Conservation (phyloP, 30 jellyfish, hydroid and myxozoan species). For the Chrysaora quinquecirrha region DNA sequence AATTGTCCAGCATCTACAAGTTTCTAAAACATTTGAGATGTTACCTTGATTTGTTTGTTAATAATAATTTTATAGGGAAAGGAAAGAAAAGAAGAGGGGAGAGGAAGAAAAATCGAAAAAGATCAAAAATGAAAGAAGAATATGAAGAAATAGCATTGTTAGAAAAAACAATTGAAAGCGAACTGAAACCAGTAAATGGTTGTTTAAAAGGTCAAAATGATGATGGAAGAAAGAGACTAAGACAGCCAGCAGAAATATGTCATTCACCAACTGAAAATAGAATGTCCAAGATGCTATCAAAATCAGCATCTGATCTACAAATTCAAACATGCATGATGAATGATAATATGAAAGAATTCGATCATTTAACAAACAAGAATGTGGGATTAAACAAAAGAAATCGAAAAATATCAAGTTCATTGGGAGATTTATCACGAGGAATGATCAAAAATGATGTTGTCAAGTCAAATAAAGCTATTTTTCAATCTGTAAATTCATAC, state of each 20-base stretch:
- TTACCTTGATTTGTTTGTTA: too few relatives aligned
- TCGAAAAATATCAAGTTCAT: conserved; percentile 56
- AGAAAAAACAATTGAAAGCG: conserved; percentile 16
- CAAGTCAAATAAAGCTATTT: neutral
- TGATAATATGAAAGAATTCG: neutral
- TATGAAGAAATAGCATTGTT: conserved; percentile 55
- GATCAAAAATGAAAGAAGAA: conserved; percentile 30
- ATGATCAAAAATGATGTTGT: neutral
- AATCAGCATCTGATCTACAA: conserved; percentile 57
- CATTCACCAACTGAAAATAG: neutral
- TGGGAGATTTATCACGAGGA: conserved; percentile 29
- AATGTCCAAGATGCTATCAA: conserved; percentile 37
- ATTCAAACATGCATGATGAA: neutral
- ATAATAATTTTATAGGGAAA: neutral
- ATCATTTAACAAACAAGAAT: neutral
- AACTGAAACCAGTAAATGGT: conserved; percentile 36
- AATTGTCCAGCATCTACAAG: too few relatives aligned
- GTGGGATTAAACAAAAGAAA: neutral
- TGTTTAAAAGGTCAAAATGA: neutral
- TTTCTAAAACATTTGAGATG: too few relatives aligned
- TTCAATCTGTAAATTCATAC: neutral
- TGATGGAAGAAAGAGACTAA: neutral
- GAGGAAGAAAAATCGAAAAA: conserved; percentile 33
- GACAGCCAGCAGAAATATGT: neutral
- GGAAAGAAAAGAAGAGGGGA: conserved; percentile 6